phyloP scores from a whole-genome alignment of 2,888 invertebrate species.

The Thelaira solivaga region DNA sequence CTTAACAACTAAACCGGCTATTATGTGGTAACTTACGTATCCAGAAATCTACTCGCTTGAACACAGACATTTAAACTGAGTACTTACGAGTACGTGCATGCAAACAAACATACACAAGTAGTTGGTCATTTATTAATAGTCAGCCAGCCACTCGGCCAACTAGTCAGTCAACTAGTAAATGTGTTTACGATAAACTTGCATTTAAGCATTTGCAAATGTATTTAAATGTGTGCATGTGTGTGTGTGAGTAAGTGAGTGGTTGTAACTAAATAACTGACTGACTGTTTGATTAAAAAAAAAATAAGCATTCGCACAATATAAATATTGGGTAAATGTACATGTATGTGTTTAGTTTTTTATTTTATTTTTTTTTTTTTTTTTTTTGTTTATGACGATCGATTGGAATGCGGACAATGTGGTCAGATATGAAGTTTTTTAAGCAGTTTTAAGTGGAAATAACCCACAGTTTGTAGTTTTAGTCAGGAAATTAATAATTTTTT shows the following conservation, averaged over 20 bases:
- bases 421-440: slow-evolving; percentile 68
- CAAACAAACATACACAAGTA: too few relatives aligned
- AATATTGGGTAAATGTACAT: too few relatives aligned
- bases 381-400: slow-evolving; percentile 67
- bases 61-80: background rate
- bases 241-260: slow-evolving; percentile 11
- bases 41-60: background rate
- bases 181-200: too few relatives aligned
- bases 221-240: background rate
- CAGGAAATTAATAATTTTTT: too few relatives aligned
- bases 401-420: slow-evolving; percentile 75
- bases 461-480: too few relatives aligned
- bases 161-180: slow-evolving; percentile 1
- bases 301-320: slow-evolving; percentile 2
- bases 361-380: too few relatives aligned
- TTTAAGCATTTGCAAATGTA: background rate
- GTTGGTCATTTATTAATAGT: slow-evolving; percentile 70
- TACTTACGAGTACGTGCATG: slow-evolving; percentile 35
- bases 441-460: too few relatives aligned
- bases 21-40: background rate
- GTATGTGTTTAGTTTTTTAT: slow-evolving; percentile 18
- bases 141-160: slow-evolving; percentile 54
- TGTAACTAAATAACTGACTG: too few relatives aligned
- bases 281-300: too few relatives aligned
- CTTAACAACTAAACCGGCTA: too few relatives aligned